These are phyloP conservation scores for Dryadula phaetusa DNA, from an alignment of 2,888 invertebrate genomes.

Conservation along the genomic window DNA sequence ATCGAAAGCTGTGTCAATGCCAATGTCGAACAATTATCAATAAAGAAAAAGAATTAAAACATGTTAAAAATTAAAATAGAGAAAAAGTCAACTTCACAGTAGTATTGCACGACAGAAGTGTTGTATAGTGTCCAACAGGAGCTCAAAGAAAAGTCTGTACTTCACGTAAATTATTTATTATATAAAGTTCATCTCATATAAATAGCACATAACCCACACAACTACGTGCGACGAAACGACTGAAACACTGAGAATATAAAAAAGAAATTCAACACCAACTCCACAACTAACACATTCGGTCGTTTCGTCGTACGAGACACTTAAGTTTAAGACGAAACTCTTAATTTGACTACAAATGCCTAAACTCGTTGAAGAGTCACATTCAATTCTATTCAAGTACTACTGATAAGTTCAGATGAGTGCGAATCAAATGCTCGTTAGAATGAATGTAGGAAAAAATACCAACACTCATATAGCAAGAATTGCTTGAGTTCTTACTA, in stretches of 20 bases:
- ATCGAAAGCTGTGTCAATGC: conserved; percentile 1
- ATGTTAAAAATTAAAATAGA: not conserved
- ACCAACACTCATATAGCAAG: not conserved
- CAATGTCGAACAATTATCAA: conserved; percentile 18
- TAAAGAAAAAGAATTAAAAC: not conserved
- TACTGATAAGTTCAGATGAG: conserved; percentile 13
- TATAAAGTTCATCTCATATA: conserved; percentile 83
- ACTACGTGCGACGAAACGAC: conserved; percentile 50
- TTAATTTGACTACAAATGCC: conserved; percentile 25
- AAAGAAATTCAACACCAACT: conserved; percentile 30
- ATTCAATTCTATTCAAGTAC: conserved; percentile 15
- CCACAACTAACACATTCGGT: conserved; percentile 21
- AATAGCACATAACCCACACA: conserved; percentile 83
- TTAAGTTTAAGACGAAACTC: conserved; percentile 31
- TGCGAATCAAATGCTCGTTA: conserved; percentile 3
- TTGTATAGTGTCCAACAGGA: conserved; percentile 18
- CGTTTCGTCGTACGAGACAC: conserved; percentile 31
- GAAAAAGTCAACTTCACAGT: conserved; percentile 13
- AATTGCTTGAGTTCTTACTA: conserved; percentile 1
- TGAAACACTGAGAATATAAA: conserved; percentile 35
- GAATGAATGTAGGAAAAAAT: not conserved
- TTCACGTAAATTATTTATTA: conserved; percentile 81
- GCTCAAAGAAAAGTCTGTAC: conserved; percentile 54
- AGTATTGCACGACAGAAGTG: conserved; percentile 20
- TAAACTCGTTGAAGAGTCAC: conserved; percentile 1